These are phyloP conservation scores for Drosophila tani DNA, from an alignment of 1,140 invertebrate genomes.

Conservation along the genomic window DNA sequence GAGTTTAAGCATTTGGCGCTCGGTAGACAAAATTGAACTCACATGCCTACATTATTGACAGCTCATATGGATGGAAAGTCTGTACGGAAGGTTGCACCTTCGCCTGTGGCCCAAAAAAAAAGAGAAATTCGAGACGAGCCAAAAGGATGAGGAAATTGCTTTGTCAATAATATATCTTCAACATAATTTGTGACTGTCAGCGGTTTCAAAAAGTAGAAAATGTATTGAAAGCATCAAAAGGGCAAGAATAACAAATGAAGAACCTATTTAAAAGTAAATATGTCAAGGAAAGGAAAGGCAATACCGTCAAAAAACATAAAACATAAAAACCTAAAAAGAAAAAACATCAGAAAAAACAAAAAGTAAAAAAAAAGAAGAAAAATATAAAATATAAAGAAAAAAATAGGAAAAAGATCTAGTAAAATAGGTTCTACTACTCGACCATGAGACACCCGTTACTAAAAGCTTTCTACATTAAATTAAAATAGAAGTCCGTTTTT, in stretches of 20 bases:
- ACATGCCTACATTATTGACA: constrained; percentile 66
- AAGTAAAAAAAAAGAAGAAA: too few species aligned
- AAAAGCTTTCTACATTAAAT: not conserved
- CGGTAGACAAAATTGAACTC: constrained; percentile 47
- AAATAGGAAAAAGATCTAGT: too few species aligned
- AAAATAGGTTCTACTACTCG: too few species aligned
- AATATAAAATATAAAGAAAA: too few species aligned
- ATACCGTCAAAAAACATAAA: not conserved
- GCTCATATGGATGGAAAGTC: constrained; percentile 14
- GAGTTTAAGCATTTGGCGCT: constrained; percentile 70
- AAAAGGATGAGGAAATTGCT: constrained; percentile 54
- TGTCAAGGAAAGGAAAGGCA: constrained; percentile 21
- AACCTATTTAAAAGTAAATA: constrained; percentile 40
- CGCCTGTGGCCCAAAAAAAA: constrained; percentile 14
- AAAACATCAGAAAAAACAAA: too few species aligned
- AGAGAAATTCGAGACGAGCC: constrained; percentile 29
- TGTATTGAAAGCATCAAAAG: constrained; percentile 24
- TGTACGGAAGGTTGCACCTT: constrained; percentile 23
- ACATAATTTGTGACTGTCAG: constrained; percentile 53
- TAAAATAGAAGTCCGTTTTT: not conserved
- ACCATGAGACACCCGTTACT: not conserved
- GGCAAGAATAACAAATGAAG: constrained; percentile 10
- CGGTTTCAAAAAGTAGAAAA: constrained; percentile 12
- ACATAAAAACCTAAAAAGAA: too few species aligned
- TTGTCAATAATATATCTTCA: constrained; percentile 47